phyloP scores from a whole-genome alignment of 1,140 invertebrate genomes.

The Zaprionus inermis region DNA sequence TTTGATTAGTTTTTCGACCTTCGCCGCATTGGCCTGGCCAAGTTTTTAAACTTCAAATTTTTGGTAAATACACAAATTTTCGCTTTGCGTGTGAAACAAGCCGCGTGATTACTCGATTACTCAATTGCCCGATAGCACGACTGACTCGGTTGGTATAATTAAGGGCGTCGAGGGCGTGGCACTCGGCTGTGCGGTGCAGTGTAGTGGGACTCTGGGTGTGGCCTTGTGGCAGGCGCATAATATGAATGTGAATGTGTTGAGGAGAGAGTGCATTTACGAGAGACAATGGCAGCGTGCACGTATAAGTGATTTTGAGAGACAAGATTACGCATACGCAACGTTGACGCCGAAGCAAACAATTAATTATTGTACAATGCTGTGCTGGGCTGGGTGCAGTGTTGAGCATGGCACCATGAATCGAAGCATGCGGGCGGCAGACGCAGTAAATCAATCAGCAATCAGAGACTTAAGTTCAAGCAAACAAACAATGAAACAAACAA shows the following conservation, averaged over 20 bases:
- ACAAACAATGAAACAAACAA: constrained; percentile 1
- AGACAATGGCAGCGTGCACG: not conserved
- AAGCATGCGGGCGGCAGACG: not conserved
- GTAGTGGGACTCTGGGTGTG: not conserved
- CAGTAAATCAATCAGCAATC: constrained; percentile 10
- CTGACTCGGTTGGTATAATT: not conserved
- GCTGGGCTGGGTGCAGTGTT: too few relatives aligned
- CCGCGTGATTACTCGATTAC: constrained; percentile 13
- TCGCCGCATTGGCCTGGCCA: not conserved
- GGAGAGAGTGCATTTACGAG: not conserved
- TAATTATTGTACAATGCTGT: not conserved
- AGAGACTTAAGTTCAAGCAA: constrained; percentile 4
- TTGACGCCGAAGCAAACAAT: not conserved
- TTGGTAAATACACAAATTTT: constrained; percentile 1
- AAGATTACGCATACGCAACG: constrained; percentile 36
- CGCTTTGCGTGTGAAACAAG: not conserved
- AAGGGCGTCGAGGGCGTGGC: constrained; percentile 3
- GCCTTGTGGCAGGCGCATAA: constrained; percentile 4
- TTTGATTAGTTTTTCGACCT: not conserved
- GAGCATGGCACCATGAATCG: not conserved
- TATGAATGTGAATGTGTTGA: not conserved
- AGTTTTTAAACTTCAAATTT: constrained; percentile 13
- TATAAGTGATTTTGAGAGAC: not conserved
- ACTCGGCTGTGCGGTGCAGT: not conserved
- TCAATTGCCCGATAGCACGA: constrained; percentile 6